These are phyloP conservation scores for Orcinus orca DNA, from an alignment of 2,113 vertebrate species.

Conservation along the genomic window DNA sequence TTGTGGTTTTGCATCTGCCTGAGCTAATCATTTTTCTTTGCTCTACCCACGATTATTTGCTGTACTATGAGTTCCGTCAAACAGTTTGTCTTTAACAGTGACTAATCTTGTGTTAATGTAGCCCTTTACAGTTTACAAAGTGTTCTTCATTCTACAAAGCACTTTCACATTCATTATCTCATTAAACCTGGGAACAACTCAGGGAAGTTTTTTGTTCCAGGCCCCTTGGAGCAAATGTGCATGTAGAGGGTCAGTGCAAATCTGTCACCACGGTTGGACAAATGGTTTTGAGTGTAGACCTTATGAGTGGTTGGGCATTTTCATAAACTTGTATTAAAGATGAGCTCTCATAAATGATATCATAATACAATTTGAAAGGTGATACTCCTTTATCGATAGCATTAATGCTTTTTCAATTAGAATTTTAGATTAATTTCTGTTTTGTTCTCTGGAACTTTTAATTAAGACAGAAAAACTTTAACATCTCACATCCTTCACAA, in stretches of 20 bases:
- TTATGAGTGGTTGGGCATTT: background rate
- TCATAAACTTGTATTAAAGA: background rate
- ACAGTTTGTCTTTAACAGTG: background rate
- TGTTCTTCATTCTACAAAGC: background rate
- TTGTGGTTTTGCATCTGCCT: background rate
- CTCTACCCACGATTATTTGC: background rate
- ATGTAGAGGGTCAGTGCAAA: background rate
- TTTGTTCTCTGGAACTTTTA: slow-evolving; percentile 43
- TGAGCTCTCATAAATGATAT: background rate
- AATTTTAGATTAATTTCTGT: background rate
- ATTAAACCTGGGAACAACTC: background rate
- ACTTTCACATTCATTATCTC: background rate
- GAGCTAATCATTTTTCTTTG: background rate
- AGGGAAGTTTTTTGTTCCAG: background rate
- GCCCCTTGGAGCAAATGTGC: background rate
- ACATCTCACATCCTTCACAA: slow-evolving; percentile 11
- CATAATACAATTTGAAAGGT: background rate
- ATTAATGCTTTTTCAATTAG: background rate
- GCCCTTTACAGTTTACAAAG: background rate
- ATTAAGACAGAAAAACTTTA: slow-evolving; percentile 40
- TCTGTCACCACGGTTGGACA: background rate
- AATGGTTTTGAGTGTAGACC: background rate
- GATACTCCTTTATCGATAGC: background rate
- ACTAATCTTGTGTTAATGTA: background rate
- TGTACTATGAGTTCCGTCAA: background rate